phyloP scores from a whole-genome alignment of 2,888 invertebrate genomes.

The Parnassius apollo region DNA sequence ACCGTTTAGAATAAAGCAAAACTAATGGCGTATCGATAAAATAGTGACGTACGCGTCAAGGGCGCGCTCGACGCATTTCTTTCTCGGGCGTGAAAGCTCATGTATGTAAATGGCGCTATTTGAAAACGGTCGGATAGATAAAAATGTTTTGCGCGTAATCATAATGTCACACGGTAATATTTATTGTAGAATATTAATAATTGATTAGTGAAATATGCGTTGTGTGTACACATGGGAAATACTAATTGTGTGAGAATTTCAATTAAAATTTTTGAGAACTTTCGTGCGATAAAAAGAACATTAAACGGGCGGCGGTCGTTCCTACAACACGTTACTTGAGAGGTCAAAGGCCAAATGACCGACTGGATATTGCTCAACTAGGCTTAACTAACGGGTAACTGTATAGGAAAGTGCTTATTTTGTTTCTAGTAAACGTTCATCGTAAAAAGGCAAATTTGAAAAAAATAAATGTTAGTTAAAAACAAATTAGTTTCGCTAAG shows the following conservation, averaged over 20 bases:
- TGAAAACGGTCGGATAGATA: constrained; percentile 18
- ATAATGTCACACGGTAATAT: constrained; percentile 16
- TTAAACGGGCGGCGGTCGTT: neutral
- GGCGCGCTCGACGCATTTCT: constrained; percentile 17
- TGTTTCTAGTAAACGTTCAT: too few species aligned
- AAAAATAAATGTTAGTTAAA: too few species aligned
- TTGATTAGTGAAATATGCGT: constrained; percentile 10
- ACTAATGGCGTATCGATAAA: constrained; percentile 21
- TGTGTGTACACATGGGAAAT: neutral
- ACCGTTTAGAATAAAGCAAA: constrained; percentile 20
- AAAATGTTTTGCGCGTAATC: constrained; percentile 22
- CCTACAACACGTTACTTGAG: neutral
- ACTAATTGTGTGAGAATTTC: neutral
- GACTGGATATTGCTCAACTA: neutral
- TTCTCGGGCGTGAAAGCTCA: constrained; percentile 26
- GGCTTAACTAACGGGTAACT: too few species aligned
- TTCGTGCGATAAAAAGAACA: neutral
- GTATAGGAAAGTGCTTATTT: too few species aligned
- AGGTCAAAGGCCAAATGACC: neutral
- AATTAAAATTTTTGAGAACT: neutral
- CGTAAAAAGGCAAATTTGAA: too few species aligned
- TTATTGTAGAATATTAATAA: constrained; percentile 21
- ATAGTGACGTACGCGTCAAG: constrained; percentile 15
- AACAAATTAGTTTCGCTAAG: too few species aligned
- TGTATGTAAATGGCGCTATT: constrained; percentile 22